Evolutionary conservation across 2,113 vertebrate species (phyloP), one percentile per base, ranked within the genome.

Genomic region (Triplophysa dalaica): DNA sequence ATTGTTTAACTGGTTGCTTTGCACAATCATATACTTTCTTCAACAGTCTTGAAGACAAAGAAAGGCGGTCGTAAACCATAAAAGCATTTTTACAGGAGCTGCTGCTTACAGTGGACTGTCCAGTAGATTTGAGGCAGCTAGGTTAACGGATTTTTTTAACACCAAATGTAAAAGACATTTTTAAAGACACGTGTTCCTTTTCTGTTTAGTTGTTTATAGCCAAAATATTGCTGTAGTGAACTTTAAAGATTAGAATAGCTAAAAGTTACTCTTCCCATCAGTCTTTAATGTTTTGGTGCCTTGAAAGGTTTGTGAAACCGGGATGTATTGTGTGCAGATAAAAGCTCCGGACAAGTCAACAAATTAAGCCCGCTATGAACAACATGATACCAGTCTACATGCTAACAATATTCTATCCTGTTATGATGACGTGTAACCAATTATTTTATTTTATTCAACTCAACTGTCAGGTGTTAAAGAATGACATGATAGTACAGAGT

Each of bases 221-320:
- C 26, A 69, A 29, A 70, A 70, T 41, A 84, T 79, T 50, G 13
- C 50, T 12, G 21, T 70, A 83, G 70, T 45, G 29, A 24, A 19
- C 60, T 70, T 62, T 62, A 26, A 68, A 72, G n/a, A 74, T 74
- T 21, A 12, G 29, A 67, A 77, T 54, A 38, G 14, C 19, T 60
- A 33, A 17, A 70, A n/a, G 70, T 73, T 8, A 41, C 12, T 21
- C 12, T n/a, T 73, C 61, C 50, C 33, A 8, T 38, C 33, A 0
- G 84, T 81, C 87, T 87, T 82, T 88, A 87, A 86, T 88, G 75
- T 79, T 88, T 84, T 79, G 87, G 91, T 93, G 90, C 90, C 90
- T 92, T 93, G 86, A 84, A 89, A 87, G 38, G 80, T 81, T 88
- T 54, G 82, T 83, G 81, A 83, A 85, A 70, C 45, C 82, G 70